Evolutionary conservation across 1,140 invertebrate species (phyloP).

Genomic region (Drosophila punjabiensis): DNA sequence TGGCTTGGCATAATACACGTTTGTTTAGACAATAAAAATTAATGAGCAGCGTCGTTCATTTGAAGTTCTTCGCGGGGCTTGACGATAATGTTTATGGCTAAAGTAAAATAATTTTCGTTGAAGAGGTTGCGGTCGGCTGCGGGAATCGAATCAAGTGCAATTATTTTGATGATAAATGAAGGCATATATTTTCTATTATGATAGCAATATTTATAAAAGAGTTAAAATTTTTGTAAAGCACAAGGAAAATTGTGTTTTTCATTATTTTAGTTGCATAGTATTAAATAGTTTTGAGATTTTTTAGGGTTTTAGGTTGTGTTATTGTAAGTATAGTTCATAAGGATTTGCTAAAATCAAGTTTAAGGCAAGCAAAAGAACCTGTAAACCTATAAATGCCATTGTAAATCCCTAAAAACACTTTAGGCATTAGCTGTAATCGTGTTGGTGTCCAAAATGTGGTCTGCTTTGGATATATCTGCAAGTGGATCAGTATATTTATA

Average conservation of each 20-base stretch:
- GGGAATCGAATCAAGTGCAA: conserved; percentile 20
- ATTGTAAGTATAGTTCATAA: neutral
- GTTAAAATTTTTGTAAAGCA: neutral
- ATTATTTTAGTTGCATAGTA: neutral
- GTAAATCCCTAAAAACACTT: neutral
- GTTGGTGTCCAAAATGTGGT: conserved; percentile 9
- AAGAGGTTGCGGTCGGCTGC: conserved; percentile 15
- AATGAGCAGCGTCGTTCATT: conserved; percentile 45
- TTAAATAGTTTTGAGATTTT: neutral
- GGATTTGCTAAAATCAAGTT: no score
- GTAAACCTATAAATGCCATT: neutral
- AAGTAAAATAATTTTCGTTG: conserved; percentile 12
- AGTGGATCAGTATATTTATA: conserved; percentile 18
- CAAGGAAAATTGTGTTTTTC: neutral
- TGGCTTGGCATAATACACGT: conserved; percentile 26
- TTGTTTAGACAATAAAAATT: conserved; percentile 62
- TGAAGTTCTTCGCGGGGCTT: conserved; percentile 39
- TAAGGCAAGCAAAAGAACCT: no score
- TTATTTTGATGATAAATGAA: conserved; percentile 19
- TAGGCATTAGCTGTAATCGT: neutral
- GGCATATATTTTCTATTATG: neutral
- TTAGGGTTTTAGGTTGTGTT: neutral
- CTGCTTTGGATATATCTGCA: neutral
- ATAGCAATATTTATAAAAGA: neutral
- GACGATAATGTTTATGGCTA: conserved; percentile 38